These are phyloP conservation scores for Cryptotermes secundus DNA, from an alignment of 1,140 invertebrate genomes.

Conservation along the genomic window DNA sequence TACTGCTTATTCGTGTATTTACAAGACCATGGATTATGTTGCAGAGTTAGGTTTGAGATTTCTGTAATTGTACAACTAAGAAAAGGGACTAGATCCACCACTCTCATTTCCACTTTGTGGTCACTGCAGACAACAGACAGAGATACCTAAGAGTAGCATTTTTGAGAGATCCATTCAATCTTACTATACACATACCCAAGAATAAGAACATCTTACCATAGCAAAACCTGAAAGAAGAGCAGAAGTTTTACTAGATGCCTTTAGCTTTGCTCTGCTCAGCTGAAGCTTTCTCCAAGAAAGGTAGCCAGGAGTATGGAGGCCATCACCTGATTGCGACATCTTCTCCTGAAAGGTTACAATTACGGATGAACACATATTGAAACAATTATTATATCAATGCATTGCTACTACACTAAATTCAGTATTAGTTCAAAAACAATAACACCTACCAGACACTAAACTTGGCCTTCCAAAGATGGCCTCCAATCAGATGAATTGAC, in stretches of 20 bases:
- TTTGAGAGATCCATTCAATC: not conserved
- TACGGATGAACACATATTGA: not conserved
- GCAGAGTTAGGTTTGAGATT: too few species aligned
- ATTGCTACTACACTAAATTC: too few species aligned
- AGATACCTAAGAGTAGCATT: too few species aligned
- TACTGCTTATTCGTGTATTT: too few species aligned
- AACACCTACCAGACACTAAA: not conserved
- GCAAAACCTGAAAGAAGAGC: slow-evolving; percentile 95
- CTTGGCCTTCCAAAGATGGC: not conserved
- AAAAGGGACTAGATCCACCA: too few species aligned
- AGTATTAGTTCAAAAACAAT: not conserved
- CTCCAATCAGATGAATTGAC: slow-evolving; percentile 7
- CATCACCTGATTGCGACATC: slow-evolving; percentile 70
- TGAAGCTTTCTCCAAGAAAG: slow-evolving; percentile 89
- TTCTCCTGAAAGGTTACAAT: slow-evolving; percentile 24
- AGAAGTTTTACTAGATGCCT: slow-evolving; percentile 95
- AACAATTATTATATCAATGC: not conserved
- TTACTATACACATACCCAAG: not conserved
- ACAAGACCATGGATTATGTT: too few species aligned
- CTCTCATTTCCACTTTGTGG: too few species aligned
- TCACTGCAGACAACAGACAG: too few species aligned
- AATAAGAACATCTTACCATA: slow-evolving; percentile 67
- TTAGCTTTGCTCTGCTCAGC: slow-evolving; percentile 90
- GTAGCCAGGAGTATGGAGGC: slow-evolving; percentile 78
- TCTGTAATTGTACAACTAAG: too few species aligned